These are phyloP conservation scores for Sarcophaga subvicina DNA, from an alignment of 2,888 invertebrate genomes.

Conservation along the genomic window DNA sequence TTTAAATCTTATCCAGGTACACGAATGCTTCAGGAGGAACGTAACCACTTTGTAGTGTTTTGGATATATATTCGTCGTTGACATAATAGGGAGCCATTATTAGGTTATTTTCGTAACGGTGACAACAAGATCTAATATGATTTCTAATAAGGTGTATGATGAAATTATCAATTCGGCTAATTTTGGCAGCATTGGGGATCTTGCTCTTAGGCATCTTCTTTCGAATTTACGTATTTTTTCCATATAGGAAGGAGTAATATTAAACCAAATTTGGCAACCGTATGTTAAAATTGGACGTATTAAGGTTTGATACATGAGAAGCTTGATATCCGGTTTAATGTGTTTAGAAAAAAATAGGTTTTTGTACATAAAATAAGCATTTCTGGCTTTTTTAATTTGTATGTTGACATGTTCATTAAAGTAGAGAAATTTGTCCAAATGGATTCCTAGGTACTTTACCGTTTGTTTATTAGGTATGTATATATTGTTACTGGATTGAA, in stretches of 20 bases:
- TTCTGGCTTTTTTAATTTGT: too few species aligned
- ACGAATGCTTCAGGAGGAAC: too few species aligned
- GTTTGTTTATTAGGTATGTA: constrained; percentile 4
- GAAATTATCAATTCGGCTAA: background rate
- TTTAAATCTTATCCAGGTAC: too few species aligned
- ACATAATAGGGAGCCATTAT: background rate
- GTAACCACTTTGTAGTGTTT: too few species aligned
- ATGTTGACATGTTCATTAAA: too few species aligned
- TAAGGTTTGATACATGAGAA: background rate
- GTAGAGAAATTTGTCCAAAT: too few species aligned
- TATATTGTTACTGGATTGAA: constrained; percentile 10
- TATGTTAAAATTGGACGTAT: background rate
- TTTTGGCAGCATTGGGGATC: background rate
- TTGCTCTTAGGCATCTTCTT: constrained; percentile 1
- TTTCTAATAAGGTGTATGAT: background rate
- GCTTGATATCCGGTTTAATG: too few species aligned
- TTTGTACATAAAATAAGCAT: too few species aligned
- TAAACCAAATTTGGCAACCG: too few species aligned
- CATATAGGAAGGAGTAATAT: background rate
- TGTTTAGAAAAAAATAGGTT: too few species aligned
- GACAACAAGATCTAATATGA: background rate
- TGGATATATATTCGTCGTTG: background rate
- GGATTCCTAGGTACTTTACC: too few species aligned
- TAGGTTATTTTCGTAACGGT: background rate
- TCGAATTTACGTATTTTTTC: background rate